A percentile compares a stretch with the other conserved stretches of the same genome.
Conservation (phyloP, 2,797 vertebrate species). For the Sebastes vulpes region DNA sequence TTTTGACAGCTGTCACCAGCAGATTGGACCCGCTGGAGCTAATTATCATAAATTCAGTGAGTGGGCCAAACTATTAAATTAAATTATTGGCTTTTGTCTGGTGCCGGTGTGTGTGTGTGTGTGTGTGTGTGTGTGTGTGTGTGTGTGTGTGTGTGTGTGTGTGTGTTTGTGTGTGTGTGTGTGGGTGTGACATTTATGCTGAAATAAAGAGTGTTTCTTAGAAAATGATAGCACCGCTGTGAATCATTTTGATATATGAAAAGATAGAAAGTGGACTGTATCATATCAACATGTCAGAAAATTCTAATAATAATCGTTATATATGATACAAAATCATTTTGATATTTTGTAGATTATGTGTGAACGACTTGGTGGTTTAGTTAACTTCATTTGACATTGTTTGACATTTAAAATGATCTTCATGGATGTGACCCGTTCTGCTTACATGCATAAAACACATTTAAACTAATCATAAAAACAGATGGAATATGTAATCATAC, state of each 20-base stretch:
- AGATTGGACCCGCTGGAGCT: not conserved
- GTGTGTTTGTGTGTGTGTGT: conserved; percentile 2
- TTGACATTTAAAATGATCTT: not conserved
- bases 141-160: conserved; percentile 35
- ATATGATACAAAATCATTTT: not conserved
- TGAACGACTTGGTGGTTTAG: not conserved
- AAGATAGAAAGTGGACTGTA: not conserved
- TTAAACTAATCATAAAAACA: not conserved
- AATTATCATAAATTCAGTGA: not conserved
- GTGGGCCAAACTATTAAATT: not conserved
- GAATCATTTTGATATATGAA: not conserved
- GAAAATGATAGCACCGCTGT: too few relatives aligned
- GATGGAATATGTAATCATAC: not conserved
- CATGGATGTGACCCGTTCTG: not conserved
- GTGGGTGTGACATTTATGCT: conserved; percentile 3
- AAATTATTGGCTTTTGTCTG: not conserved
- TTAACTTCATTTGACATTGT: not conserved
- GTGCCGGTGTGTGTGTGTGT: conserved; percentile 7
- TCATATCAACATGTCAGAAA: not conserved
- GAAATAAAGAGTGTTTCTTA: too few relatives aligned
- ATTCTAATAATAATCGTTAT: not conserved
- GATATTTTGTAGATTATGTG: not conserved
- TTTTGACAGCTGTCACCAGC: not conserved
- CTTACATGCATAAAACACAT: not conserved
- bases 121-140: conserved; percentile 30